A percentile compares a stretch with the other conserved stretches of the same genome.
Conservation (phyloP, 2,888 invertebrate species). For the Andrena trimmerana region DNA sequence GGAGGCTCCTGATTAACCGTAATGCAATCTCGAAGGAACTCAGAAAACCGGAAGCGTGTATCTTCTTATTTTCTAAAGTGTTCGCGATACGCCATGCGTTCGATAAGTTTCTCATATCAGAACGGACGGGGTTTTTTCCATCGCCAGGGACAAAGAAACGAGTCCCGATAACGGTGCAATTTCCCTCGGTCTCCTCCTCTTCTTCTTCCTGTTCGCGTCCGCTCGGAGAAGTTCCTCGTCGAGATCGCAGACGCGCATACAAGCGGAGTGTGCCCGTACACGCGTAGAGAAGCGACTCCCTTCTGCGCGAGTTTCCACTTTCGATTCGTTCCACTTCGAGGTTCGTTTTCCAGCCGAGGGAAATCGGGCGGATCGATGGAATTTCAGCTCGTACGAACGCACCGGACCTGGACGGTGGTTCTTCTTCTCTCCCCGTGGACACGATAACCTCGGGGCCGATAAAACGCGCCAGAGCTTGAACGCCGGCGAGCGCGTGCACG, state of each 20-base stretch:
- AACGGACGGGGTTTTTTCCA: conserved; percentile 38
- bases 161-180: conserved; percentile 50
- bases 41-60: neutral
- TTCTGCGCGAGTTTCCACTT: conserved; percentile 23
- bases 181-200: conserved; percentile 33
- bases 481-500: neutral
- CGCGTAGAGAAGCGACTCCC: neutral
- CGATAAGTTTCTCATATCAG: conserved; percentile 32
- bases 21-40: too few relatives aligned
- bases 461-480: conserved; percentile 20
- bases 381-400: neutral
- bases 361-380: neutral
- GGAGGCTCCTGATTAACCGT: too few relatives aligned
- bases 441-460: conserved; percentile 18
- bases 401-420: neutral
- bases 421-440: neutral
- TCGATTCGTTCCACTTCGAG: conserved; percentile 35
- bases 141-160: conserved; percentile 29
- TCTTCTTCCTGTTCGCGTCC: neutral
- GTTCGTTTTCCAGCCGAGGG: conserved; percentile 11
- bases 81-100: neutral
- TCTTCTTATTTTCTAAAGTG: neutral
- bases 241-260: neutral
- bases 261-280: neutral
- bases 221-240: conserved; percentile 5